Percentiles rank a stretch among this genome's conserved stretches.
Evolutionary conservation across 2,888 invertebrate species (phyloP).

Genomic region (Formica aserva): DNA sequence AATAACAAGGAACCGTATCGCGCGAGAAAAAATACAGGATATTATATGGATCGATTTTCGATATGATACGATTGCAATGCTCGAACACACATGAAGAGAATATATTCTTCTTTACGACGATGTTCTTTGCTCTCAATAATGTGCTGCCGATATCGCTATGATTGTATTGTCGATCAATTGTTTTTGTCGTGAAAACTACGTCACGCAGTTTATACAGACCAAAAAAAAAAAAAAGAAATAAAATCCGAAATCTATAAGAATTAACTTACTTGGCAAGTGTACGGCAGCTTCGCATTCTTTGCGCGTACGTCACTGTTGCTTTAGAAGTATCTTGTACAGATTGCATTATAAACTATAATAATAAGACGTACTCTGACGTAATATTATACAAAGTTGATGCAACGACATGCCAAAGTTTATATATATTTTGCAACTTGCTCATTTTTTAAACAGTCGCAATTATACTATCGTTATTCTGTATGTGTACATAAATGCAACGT

Average conservation of each 20-base stretch:
- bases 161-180: slow-evolving; percentile 12
- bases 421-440: slow-evolving; percentile 70
- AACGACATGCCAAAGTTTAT: slow-evolving; percentile 74
- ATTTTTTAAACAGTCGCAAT: slow-evolving; percentile 62
- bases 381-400: slow-evolving; percentile 67
- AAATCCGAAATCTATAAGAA: background rate
- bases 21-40: background rate
- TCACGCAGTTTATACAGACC: background rate
- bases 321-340: slow-evolving; percentile 69
- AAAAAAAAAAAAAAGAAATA: background rate
- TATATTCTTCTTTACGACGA: slow-evolving; percentile 45
- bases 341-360: slow-evolving; percentile 50
- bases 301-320: slow-evolving; percentile 52
- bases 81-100: slow-evolving; percentile 30
- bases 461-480: slow-evolving; percentile 64
- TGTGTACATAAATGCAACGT: slow-evolving; percentile 77
- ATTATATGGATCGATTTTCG: background rate
- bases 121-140: slow-evolving; percentile 60
- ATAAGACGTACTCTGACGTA: slow-evolving; percentile 66
- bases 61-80: slow-evolving; percentile 29
- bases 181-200: background rate
- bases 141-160: slow-evolving; percentile 62
- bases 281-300: slow-evolving; percentile 14
- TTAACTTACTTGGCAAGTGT: background rate
- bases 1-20: background rate